phyloP scores from a whole-genome alignment of 2,113 vertebrate genomes.

The Tachycineta bicolor region DNA sequence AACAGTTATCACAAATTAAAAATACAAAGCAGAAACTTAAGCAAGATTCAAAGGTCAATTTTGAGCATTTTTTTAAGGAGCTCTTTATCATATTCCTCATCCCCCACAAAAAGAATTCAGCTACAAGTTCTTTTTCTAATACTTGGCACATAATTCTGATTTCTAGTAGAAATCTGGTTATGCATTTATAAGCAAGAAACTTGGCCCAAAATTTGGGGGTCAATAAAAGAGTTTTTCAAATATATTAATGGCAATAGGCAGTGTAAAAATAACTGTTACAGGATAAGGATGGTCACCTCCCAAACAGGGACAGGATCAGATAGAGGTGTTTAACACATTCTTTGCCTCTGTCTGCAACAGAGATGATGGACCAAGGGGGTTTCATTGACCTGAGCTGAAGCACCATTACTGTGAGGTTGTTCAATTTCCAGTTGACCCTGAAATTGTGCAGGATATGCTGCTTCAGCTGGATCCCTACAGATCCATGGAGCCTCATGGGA shows the following conservation, averaged over 20 bases:
- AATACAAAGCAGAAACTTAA: slow-evolving; percentile 33
- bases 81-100: background rate
- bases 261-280: background rate
- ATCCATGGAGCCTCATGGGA: background rate
- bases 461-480: background rate
- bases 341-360: background rate
- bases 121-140: background rate
- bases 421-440: background rate
- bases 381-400: background rate
- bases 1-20: slow-evolving; percentile 26
- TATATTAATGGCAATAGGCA: background rate
- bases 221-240: background rate
- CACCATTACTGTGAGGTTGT: background rate
- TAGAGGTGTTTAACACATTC: background rate
- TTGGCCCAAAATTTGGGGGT: background rate
- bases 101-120: background rate
- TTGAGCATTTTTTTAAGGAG: slow-evolving; percentile 38
- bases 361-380: background rate
- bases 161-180: background rate
- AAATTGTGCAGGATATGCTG: background rate
- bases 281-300: background rate
- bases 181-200: background rate
- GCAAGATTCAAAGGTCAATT: slow-evolving; percentile 33
- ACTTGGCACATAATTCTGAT: background rate
- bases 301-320: background rate